A percentile compares a stretch with the other conserved stretches of the same genome.
phyloP scores from a whole-genome alignment of 2,888 invertebrate genomes.

The Pheosia tremula region DNA sequence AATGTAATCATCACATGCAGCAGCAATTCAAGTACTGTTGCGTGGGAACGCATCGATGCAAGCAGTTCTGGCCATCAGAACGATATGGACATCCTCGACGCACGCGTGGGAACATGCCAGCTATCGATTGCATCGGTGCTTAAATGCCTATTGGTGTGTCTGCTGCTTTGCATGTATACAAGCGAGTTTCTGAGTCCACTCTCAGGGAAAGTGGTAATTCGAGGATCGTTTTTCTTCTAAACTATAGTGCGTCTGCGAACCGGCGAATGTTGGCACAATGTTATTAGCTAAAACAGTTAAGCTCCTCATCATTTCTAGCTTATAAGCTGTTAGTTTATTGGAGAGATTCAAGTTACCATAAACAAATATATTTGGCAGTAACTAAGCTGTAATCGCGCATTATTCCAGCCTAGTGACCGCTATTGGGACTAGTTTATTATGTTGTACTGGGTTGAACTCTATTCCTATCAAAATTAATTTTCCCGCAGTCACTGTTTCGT shows the following conservation, averaged over 20 bases:
- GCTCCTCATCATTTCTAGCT: too few species aligned
- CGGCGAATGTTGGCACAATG: not conserved
- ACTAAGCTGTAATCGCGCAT: too few species aligned
- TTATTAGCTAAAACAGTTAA: slow-evolving; percentile 7
- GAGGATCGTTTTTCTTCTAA: not conserved
- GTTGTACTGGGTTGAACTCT: not conserved
- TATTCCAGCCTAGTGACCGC: too few species aligned
- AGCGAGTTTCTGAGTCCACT: slow-evolving; percentile 23
- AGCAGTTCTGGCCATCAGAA: slow-evolving; percentile 40
- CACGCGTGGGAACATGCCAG: slow-evolving; percentile 58
- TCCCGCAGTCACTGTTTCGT: slow-evolving; percentile 7
- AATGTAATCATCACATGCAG: not conserved
- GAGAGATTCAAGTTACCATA: too few species aligned
- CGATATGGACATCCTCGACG: slow-evolving; percentile 58
- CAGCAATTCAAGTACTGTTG: slow-evolving; percentile 4
- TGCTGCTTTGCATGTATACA: slow-evolving; percentile 25
- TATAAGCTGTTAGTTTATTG: too few species aligned
- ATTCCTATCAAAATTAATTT: not conserved
- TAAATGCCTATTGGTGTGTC: slow-evolving; percentile 20
- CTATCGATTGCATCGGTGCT: slow-evolving; percentile 49
- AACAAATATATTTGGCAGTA: too few species aligned
- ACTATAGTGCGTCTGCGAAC: not conserved
- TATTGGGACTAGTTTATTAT: not conserved
- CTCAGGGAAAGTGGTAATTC: slow-evolving; percentile 22
- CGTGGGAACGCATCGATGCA: slow-evolving; percentile 38